Percentiles rank a stretch among this genome's conserved stretches.
Conservation (phyloP, 1,140 invertebrate genomes). For the Drosophila nigromelanica region DNA sequence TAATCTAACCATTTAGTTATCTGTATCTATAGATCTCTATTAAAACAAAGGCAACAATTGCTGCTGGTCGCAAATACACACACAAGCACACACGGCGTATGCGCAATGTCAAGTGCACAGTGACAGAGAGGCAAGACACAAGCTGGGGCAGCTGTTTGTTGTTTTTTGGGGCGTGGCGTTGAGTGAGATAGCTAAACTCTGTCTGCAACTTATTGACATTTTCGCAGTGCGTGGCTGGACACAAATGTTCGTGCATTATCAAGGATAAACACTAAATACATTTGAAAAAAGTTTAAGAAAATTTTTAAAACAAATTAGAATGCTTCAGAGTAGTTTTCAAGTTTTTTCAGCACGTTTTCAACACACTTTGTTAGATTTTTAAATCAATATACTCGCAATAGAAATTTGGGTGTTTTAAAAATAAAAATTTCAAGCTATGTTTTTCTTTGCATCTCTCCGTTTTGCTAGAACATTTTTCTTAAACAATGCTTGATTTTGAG, state of each 20-base stretch:
- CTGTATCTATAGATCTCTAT: neutral
- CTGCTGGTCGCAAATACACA: constrained; percentile 32
- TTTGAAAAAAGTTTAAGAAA: neutral
- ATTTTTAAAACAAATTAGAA: no score
- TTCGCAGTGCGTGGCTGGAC: constrained; percentile 38
- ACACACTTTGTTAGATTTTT: no score
- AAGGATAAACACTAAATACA: neutral
- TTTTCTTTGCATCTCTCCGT: no score
- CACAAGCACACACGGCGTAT: constrained; percentile 55
- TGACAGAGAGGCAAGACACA: constrained; percentile 1
- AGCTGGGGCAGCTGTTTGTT: constrained; percentile 19
- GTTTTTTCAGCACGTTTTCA: no score
- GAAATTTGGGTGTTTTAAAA: no score
- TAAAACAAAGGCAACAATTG: constrained; percentile 50
- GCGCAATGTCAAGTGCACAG: constrained; percentile 59
- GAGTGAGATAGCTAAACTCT: constrained; percentile 58
- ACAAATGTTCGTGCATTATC: constrained; percentile 18
- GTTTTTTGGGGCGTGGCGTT: constrained; percentile 27
- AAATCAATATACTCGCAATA: no score
- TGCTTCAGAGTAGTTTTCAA: no score
- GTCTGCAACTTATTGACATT: constrained; percentile 80
- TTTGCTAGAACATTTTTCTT: no score
- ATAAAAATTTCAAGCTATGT: no score
- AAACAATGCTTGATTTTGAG: no score
- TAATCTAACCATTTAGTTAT: constrained; percentile 12